A percentile compares a stretch with the other conserved stretches of the same genome.
Evolutionary conservation across 2,797 vertebrate species (phyloP).

Genomic region (Enteromius afrohamiltoni): DNA sequence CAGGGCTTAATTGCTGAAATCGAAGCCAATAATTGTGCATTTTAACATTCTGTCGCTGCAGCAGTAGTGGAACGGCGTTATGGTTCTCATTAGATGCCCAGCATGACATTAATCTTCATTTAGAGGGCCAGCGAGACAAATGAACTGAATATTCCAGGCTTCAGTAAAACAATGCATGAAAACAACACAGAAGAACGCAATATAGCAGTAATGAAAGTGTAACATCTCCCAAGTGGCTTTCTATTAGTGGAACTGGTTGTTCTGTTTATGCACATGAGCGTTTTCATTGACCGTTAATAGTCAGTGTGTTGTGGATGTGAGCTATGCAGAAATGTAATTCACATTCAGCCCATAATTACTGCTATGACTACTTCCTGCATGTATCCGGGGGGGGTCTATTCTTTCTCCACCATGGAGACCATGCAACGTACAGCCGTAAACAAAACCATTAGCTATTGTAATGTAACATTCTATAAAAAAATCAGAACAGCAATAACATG

Average conservation of each 20-base stretch:
- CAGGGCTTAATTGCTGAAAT: conserved; percentile 37
- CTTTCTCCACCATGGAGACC: conserved; percentile 61
- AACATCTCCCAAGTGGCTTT: conserved; percentile 38
- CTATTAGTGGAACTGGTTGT: conserved; percentile 30
- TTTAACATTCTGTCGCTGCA: conserved; percentile 24
- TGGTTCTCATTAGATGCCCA: conserved; percentile 33
- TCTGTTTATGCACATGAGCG: conserved; percentile 23
- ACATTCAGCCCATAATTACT: background rate
- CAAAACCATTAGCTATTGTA: conserved; percentile 63
- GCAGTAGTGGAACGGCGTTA: background rate
- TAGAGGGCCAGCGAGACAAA: conserved; percentile 73
- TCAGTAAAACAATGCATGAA: conserved; percentile 41
- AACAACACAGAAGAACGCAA: conserved; percentile 40
- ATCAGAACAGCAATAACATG: conserved; percentile 62
- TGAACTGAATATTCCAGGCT: conserved; percentile 38
- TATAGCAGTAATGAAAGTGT: conserved; percentile 34
- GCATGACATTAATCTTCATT: conserved; percentile 75
- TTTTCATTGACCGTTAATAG: conserved; percentile 28
- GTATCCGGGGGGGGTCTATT: conserved; percentile 64
- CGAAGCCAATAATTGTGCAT: conserved; percentile 32
- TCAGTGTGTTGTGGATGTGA: background rate
- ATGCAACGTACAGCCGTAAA: conserved; percentile 62
- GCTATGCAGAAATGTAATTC: background rate
- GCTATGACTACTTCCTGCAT: conserved; percentile 40
- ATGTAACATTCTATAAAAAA: conserved; percentile 66